Evolutionary conservation across 2,797 vertebrate genomes (phyloP), one percentile per base, ranked within the genome.

Genomic region (Pachyuromys duprasi): DNA sequence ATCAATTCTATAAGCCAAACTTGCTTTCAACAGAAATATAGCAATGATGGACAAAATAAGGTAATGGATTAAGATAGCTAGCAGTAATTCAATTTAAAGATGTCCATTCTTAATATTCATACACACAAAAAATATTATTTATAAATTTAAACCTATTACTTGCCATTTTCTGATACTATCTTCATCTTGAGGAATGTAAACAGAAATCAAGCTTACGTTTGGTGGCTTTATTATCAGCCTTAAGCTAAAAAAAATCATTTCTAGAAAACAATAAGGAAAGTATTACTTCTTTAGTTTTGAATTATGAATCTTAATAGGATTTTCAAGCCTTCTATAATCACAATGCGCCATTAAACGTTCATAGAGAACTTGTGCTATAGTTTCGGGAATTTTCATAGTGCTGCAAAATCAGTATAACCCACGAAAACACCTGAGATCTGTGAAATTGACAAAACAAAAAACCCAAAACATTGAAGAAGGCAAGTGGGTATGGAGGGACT

Each of bases 301-400:
- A 82, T 69, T 80, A n/a, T 53, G n/a, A 62, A 78, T 95, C 53
- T 83, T 63, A 0, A 18, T 57, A 72, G 79, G 60, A 91, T 75
- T 87, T 86, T 81, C n/a, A 70, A 60, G 75, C 1, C 13, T 93
- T 95, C 80, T 74, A 75, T 75, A 91, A 89, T 72, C 65, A 26
- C 1, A 5, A 18, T 55, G 39, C 72, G 75, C 92, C 42, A n/a
- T 86, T 67, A 84, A 92, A 63, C 39, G 96, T 95, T 94, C 39
- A 28, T 33, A 67, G 70, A 75, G 36, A 78, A 81, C 5, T 28
- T 18, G 24, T 79, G 9, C 15, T n/a, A 22, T 1, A 24, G 20
- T 42, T 26, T 31, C 15, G 36, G 14, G 11, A 75, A 75, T 76
- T 69, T 89, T 91, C 11, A 31, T 18, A 8, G 12, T 45, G 53